Base-by-base conservation (phyloP, 2,888 invertebrate genomes). In the Monoplex corrugatus region DNA sequence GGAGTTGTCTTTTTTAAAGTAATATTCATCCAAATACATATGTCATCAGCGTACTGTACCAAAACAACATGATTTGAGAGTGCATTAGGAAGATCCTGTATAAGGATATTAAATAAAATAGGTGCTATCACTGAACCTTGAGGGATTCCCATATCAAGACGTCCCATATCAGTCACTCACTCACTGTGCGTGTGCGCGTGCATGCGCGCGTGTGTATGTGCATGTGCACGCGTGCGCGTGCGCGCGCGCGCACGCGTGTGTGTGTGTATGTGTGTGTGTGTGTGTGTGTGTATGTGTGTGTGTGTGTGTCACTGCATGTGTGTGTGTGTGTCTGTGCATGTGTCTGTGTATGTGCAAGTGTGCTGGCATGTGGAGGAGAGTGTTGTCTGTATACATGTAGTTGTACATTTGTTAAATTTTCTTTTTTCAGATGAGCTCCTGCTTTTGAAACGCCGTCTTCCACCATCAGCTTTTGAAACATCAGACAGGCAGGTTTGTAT, bases 401-500 rank as follows among this genome's bases (percentile, higher is more conserved):
- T 63, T 50, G 16, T n/a, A 10, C 19, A 45, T 19, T 16, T 78
- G 68, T 28, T 1, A 28, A 1, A 28, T 89, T 63, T 88, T 32
- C 43, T 87, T 87, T 88, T 92, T 92, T 43, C 93, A 96, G 95
- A 96, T 94, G 95, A 96, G 90, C 90, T 96, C 1, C 90, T 95
- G 19, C 91, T 96, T 40, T 89, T 95, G 43, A 95, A 94, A 91
- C 94, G 94, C 89, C 92, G 95, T 86, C 90, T 95, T 35, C 92
- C 93, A 19, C 92, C 94, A 10, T 92, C 93, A 72, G 91, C 93
- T 43, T 93, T 94, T 92, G 94, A 94, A 80, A 92, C 86, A 28
- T 63, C 87, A 44, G 92, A 93, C 38, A 91, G 89, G 40, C 86
- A 89, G 63, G 89, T 83, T 85, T 91, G 87, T 89, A 90, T 91